Conservation (phyloP, 2,888 invertebrate genomes). For the Conistra vaccinii region DNA sequence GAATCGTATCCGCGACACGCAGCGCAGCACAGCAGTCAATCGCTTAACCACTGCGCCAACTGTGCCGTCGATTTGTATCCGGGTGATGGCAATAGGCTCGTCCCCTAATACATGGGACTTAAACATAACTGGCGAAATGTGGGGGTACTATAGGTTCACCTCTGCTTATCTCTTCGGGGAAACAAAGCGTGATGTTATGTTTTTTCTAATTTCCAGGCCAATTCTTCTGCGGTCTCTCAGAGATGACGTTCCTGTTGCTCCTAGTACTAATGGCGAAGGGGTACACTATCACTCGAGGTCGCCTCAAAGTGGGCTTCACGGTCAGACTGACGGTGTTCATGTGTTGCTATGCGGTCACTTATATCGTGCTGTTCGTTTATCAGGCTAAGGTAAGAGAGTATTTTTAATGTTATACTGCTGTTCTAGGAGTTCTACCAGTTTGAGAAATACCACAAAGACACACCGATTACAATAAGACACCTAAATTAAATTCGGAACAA, state of each 20-base stretch:
- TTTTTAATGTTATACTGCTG: no score
- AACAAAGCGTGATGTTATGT: not conserved
- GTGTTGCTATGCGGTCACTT: conserved; percentile 93
- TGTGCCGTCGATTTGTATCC: no score
- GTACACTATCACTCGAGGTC: conserved; percentile 96
- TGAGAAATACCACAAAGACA: not conserved
- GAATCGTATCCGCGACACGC: no score
- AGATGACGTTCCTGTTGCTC: conserved; percentile 94
- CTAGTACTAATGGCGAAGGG: conserved; percentile 96
- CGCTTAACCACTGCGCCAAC: no score
- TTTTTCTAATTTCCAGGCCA: conserved; percentile 89
- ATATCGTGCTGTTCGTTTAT: conserved; percentile 94
- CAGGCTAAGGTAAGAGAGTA: conserved; percentile 92
- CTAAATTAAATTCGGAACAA: no score
- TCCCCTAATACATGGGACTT: not conserved
- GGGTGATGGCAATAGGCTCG: not conserved
- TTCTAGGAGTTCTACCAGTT: not conserved
- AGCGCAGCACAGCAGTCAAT: no score
- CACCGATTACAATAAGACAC: not conserved
- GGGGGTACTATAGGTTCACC: not conserved
- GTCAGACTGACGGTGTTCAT: conserved; percentile 95
- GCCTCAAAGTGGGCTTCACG: conserved; percentile 93
- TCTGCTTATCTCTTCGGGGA: not conserved
- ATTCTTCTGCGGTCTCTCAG: conserved; percentile 93
- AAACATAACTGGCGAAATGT: not conserved